A percentile compares a stretch with the other conserved stretches of the same genome.
phyloP scores from a whole-genome alignment of 2,113 vertebrate genomes.

The Mastomys coucha region DNA sequence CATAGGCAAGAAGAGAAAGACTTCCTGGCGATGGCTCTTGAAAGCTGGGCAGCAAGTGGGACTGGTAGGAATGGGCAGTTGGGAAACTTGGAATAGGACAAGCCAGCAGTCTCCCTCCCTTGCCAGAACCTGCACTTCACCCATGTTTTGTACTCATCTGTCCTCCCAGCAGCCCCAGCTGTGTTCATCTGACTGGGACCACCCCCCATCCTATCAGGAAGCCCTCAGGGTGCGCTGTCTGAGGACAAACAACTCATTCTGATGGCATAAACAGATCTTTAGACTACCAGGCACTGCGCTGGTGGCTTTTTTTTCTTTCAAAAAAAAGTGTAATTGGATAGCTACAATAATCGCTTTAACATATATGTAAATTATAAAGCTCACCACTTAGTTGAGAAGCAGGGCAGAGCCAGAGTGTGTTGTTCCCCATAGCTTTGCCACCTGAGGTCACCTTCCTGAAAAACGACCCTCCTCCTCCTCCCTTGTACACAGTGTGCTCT shows the following conservation, averaged over 20 bases:
- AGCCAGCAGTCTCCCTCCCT: background rate
- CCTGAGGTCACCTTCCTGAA: background rate
- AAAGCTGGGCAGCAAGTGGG: background rate
- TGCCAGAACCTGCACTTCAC: background rate
- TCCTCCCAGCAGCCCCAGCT: background rate
- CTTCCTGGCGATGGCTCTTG: background rate
- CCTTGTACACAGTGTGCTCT: too few species aligned
- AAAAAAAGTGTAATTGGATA: background rate
- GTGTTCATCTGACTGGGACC: background rate
- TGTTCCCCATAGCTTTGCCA: background rate
- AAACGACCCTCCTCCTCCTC: background rate
- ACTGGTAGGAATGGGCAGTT: too few species aligned
- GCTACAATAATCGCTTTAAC: background rate
- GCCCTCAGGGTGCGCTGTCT: background rate
- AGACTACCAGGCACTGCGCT: background rate
- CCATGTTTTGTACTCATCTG: background rate
- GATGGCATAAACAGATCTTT: background rate
- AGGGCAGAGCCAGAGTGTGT: background rate
- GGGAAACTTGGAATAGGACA: background rate
- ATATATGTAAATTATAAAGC: background rate
- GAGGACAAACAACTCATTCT: background rate
- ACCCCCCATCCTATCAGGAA: background rate
- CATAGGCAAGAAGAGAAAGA: background rate
- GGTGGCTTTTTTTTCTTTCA: background rate
- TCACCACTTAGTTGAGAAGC: background rate